A percentile compares a stretch with the other conserved stretches of the same genome.
Evolutionary conservation across 2,113 vertebrate genomes (phyloP).

Genomic region (Clinocottus analis): DNA sequence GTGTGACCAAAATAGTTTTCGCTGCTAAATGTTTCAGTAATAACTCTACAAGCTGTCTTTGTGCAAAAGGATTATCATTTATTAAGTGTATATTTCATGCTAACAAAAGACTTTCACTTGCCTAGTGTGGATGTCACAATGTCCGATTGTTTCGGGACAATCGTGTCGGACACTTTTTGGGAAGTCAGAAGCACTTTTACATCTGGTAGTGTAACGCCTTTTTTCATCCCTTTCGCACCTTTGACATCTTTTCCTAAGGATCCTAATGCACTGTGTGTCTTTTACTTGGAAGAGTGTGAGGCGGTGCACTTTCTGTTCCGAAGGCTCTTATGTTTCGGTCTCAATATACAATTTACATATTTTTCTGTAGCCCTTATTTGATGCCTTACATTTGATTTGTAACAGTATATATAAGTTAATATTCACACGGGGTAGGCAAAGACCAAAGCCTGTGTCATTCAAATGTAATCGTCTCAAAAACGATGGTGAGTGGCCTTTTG

Average conservation of each 20-base stretch:
- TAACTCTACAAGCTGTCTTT: neutral
- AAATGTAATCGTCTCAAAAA: constrained; percentile 18
- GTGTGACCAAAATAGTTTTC: neutral
- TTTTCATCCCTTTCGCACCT: neutral
- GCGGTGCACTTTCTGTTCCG: neutral
- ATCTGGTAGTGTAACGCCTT: neutral
- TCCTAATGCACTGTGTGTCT: neutral
- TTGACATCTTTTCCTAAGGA: neutral
- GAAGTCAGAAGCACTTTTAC: neutral
- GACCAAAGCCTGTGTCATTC: neutral
- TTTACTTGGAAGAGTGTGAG: neutral
- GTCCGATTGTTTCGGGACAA: neutral
- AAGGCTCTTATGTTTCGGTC: neutral
- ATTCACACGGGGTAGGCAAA: neutral
- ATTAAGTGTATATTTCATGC: neutral
- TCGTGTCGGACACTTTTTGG: neutral
- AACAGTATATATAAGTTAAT: neutral
- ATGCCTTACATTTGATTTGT: neutral
- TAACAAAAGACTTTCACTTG: neutral
- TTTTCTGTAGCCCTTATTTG: neutral
- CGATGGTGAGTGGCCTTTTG: constrained; percentile 21
- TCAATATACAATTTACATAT: neutral
- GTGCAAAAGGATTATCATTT: neutral
- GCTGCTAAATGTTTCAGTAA: constrained; percentile 14
- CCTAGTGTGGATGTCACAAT: neutral